Conservation (phyloP, 2,888 invertebrate genomes). For the Hipparchia semele region DNA sequence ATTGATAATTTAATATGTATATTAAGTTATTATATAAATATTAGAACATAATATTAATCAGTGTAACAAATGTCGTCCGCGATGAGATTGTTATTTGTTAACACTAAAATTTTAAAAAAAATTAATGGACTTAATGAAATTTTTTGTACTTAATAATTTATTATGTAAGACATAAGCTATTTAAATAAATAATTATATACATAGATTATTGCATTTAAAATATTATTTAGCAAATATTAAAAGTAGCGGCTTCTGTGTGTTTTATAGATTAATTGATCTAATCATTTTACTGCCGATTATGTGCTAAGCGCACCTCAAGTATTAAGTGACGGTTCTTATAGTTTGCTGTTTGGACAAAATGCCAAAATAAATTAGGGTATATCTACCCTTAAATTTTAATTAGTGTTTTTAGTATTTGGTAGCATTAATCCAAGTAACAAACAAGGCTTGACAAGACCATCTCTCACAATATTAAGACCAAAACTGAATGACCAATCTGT, state of each 20-base stretch:
- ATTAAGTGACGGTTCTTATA: too few relatives aligned
- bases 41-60: conserved; percentile 26
- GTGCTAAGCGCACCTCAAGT: too few relatives aligned
- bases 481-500: too few relatives aligned
- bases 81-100: conserved; percentile 71
- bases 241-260: conserved; percentile 35
- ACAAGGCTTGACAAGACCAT: conserved; percentile 16
- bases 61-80: conserved; percentile 59
- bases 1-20: conserved; percentile 19
- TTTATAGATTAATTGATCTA: conserved; percentile 6
- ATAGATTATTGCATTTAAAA: conserved; percentile 65
- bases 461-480: conserved; percentile 19
- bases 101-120: conserved; percentile 43
- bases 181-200: conserved; percentile 42
- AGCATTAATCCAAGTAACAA: conserved; percentile 26
- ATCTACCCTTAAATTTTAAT: too few relatives aligned
- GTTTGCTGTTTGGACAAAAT: too few relatives aligned
- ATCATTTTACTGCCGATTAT: too few relatives aligned
- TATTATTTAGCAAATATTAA: conserved; percentile 52
- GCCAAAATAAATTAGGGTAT: too few relatives aligned
- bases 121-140: conserved; percentile 64
- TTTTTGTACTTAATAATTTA: conserved; percentile 78
- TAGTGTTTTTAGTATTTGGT: too few relatives aligned
- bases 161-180: conserved; percentile 63
- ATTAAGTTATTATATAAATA: conserved; percentile 6